phyloP scores from a whole-genome alignment of 2,888 invertebrate genomes.

The Stenodera caucasica region DNA sequence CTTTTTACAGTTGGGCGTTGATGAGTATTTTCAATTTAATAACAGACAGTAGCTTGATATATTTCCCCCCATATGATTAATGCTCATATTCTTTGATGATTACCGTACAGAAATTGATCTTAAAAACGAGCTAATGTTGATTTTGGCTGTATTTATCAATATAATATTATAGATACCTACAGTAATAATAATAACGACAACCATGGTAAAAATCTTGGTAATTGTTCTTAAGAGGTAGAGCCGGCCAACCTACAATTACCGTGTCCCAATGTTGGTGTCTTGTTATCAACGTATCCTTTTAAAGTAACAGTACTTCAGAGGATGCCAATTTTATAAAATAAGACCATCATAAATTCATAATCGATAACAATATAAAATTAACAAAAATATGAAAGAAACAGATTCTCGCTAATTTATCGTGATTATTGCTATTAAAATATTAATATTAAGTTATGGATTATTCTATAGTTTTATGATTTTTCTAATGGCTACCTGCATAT shows the following conservation, averaged over 20 bases:
- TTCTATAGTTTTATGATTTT: too few relatives aligned
- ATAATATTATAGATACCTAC: too few relatives aligned
- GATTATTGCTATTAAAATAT: too few relatives aligned
- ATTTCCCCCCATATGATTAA: neutral
- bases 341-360: too few relatives aligned
- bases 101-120: too few relatives aligned
- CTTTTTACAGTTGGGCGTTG: neutral
- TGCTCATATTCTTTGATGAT: neutral
- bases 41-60: constrained; percentile 4
- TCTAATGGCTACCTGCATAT: neutral
- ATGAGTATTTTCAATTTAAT: neutral
- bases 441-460: too few relatives aligned
- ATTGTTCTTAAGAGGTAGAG: neutral
- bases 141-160: too few relatives aligned
- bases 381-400: too few relatives aligned
- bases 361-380: too few relatives aligned
- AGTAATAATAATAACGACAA: neutral
- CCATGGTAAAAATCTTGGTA: neutral
- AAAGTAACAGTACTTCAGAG: neutral
- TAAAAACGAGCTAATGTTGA: too few relatives aligned
- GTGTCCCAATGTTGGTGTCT: neutral
- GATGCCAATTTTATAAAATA: neutral
- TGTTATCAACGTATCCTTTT: neutral
- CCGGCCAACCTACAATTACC: neutral
- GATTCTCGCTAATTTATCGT: too few relatives aligned